Evolutionary conservation across 2,797 vertebrate genomes (phyloP).

Genomic region (Sebastes taczanowskii): DNA sequence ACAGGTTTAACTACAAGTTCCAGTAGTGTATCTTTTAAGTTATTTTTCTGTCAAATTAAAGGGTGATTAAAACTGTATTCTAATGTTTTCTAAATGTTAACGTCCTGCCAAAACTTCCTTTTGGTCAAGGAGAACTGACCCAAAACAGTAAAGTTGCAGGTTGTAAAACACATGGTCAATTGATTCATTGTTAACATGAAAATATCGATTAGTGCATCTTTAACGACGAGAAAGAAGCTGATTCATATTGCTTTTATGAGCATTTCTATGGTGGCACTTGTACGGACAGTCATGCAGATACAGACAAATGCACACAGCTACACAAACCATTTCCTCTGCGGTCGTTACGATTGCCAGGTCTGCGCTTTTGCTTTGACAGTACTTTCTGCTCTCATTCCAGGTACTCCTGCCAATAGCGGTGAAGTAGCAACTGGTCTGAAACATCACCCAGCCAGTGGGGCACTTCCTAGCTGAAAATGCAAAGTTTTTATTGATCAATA

Average conservation of each 20-base stretch:
- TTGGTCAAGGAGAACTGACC: not conserved
- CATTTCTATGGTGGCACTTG: not conserved
- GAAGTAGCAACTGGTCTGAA: conserved; percentile 66
- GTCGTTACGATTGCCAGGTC: conserved; percentile 67
- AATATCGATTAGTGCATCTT: not conserved
- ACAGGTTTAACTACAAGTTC: not conserved
- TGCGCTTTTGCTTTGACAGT: conserved; percentile 48
- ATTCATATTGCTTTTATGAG: not conserved
- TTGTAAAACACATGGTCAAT: not conserved
- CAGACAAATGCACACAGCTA: not conserved
- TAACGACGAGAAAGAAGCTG: not conserved
- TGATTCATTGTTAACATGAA: not conserved
- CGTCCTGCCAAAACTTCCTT: not conserved
- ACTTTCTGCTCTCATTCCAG: conserved; percentile 52
- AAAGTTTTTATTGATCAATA: not conserved
- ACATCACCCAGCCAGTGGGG: conserved; percentile 53
- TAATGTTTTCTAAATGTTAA: not conserved
- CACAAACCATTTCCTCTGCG: conserved; percentile 68
- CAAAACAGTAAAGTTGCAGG: not conserved
- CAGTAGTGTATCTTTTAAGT: not conserved
- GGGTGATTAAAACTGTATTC: not conserved
- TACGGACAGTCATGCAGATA: not conserved
- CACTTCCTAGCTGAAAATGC: conserved; percentile 53
- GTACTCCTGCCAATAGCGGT: conserved; percentile 40
- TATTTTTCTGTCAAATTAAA: not conserved